Conservation (phyloP, 2,797 vertebrate species). For the Acrossocheilus fasciatus region DNA sequence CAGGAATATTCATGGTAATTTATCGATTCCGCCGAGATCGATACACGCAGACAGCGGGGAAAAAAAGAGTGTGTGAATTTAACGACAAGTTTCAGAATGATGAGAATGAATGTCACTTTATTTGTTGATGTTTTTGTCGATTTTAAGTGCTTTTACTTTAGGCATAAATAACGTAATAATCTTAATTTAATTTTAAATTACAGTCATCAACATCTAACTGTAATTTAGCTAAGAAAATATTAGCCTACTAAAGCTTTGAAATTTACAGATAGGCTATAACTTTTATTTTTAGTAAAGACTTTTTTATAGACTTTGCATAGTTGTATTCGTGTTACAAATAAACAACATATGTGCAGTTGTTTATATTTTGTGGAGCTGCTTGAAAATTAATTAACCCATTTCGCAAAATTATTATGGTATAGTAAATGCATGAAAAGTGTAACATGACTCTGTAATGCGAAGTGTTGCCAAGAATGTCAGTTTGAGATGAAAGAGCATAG, state of each 20-base stretch:
- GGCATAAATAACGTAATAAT: slow-evolving; percentile 12
- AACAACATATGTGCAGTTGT: background rate
- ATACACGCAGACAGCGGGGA: slow-evolving; percentile 78
- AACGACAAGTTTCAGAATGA: slow-evolving; percentile 50
- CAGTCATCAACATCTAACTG: background rate
- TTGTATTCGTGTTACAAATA: background rate
- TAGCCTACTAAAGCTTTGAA: background rate
- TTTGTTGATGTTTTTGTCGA: slow-evolving; percentile 12
- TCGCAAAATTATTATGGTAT: background rate
- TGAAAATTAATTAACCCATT: background rate
- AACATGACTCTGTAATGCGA: background rate
- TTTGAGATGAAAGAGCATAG: background rate
- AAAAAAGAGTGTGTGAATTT: slow-evolving; percentile 68
- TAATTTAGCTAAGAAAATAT: background rate
- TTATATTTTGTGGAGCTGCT: background rate
- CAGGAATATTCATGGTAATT: slow-evolving; percentile 84
- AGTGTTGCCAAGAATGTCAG: no score
- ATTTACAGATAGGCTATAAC: background rate
- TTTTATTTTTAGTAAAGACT: background rate
- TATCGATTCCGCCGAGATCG: slow-evolving; percentile 86
- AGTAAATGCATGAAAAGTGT: background rate
- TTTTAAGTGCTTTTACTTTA: slow-evolving; percentile 29
- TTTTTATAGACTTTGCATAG: slow-evolving; percentile 1
- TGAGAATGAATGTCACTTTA: slow-evolving; percentile 29
- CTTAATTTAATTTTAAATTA: background rate